A percentile compares a stretch with the other conserved stretches of the same genome.
These are phyloP conservation scores for Drosophila diplacantha DNA, from an alignment of 2,888 invertebrate genomes.

Conservation along the genomic window DNA sequence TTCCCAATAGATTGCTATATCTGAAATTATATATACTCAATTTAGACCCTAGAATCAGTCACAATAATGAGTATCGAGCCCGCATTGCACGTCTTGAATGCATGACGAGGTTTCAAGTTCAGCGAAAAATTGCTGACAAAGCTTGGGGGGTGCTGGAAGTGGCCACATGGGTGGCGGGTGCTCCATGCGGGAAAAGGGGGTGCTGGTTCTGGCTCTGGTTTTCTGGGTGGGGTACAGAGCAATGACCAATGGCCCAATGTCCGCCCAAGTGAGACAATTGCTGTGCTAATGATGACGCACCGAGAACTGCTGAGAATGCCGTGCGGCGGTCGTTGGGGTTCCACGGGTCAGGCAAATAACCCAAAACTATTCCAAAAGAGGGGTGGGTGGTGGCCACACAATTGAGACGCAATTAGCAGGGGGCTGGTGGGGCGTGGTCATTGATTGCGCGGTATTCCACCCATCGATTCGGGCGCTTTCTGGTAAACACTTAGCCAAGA, in stretches of 20 bases:
- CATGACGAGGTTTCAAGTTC: slow-evolving; percentile 67
- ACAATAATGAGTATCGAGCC: slow-evolving; percentile 24
- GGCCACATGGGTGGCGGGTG: background rate
- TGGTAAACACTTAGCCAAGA: slow-evolving; percentile 24
- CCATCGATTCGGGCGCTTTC: slow-evolving; percentile 8
- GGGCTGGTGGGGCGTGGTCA: slow-evolving; percentile 10
- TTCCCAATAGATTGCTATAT: no score
- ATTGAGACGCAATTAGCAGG: slow-evolving; percentile 31
- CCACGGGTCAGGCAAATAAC: slow-evolving; percentile 37
- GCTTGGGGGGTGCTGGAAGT: slow-evolving; percentile 3
- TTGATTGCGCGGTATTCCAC: slow-evolving; percentile 23
- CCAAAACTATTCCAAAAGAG: slow-evolving; percentile 30
- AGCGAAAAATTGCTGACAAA: slow-evolving; percentile 44
- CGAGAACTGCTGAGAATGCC: slow-evolving; percentile 25
- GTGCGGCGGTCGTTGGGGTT: slow-evolving; percentile 7
- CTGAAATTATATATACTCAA: background rate
- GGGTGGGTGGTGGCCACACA: slow-evolving; percentile 4
- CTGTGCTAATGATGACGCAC: slow-evolving; percentile 39
- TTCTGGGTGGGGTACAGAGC: slow-evolving; percentile 33
- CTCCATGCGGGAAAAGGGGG: background rate
- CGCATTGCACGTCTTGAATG: slow-evolving; percentile 55
- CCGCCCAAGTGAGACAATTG: slow-evolving; percentile 57
- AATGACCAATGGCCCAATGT: slow-evolving; percentile 60
- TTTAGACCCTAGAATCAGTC: slow-evolving; percentile 24
- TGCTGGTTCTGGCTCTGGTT: background rate